Evolutionary conservation across 2,888 invertebrate genomes (phyloP), one percentile per base, ranked within the genome.

Genomic region (Microctonus hyperodae): DNA sequence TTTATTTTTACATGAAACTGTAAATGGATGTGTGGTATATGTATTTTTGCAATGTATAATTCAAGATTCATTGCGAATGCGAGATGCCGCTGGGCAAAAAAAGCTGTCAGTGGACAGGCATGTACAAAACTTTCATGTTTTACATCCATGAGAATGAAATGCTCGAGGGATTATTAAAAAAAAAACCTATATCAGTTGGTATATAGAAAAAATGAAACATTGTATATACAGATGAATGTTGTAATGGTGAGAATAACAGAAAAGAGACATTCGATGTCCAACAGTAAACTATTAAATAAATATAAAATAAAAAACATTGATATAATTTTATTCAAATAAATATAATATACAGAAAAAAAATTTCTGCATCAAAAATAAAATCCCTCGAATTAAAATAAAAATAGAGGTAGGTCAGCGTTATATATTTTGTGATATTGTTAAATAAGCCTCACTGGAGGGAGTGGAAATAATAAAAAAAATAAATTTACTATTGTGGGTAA

Each of bases 31-130:
- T 33, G 1, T 10, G 2, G n/a, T 33, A 10, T 33, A 33, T 33
- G n/a, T n/a, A 5, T 37, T 3, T 13, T 37, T 37, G 37, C 13
- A 37, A 3, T 25, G 40, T 56, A 59, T 62, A 62, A 62, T 53
- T 25, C 28, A 25, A 22, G 25, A 62, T 53, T 13, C 31, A 50
- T 16, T 13, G 22, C 28, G 33, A 50, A 37, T 51, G 35, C 23
- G 35, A 53, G n/a, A 35, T 20, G 62, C 62, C 62, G 37, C 25
- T 40, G 35, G 62, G 62, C 62, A 40, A 13, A 62, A n/a, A 53
- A 35, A 35, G 53, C 22, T 28, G 53, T n/a, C n/a, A n/a, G n/a
- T n/a, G n/a, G n/a, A n/a, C 20, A 33, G 13, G 31, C 35, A 35
- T 13, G 20, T 22, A n/a, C n/a, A n/a, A n/a, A n/a, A n/a, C n/a